Evolutionary conservation across 2,888 invertebrate species (phyloP).

Genomic region (Diarsia dahlii): DNA sequence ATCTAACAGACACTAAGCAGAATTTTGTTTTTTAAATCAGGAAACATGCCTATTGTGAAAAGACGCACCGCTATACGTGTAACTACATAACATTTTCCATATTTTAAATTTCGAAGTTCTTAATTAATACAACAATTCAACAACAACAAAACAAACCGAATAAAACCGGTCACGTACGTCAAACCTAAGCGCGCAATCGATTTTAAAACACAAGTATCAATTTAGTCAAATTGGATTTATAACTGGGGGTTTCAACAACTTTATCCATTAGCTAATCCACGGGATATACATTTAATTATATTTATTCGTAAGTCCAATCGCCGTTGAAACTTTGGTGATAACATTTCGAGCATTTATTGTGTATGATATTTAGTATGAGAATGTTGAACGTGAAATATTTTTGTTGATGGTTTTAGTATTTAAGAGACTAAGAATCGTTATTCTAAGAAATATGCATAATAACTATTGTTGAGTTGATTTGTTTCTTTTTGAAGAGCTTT

Average conservation of each 20-base stretch:
- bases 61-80: too few relatives aligned
- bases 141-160: not conserved
- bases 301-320: conserved; percentile 55
- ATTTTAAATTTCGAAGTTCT: not conserved
- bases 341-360: conserved; percentile 42
- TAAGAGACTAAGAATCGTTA: not conserved
- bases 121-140: not conserved
- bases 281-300: conserved; percentile 61
- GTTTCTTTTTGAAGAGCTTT: too few relatives aligned
- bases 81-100: not conserved
- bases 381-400: not conserved
- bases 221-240: conserved; percentile 56
- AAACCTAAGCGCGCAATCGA: conserved; percentile 10
- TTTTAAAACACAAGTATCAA: conserved; percentile 58
- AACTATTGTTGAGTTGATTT: too few relatives aligned
- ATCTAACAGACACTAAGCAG: too few relatives aligned
- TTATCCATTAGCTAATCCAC: conserved; percentile 63
- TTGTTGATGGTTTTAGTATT: not conserved
- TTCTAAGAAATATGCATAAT: too few relatives aligned
- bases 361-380: conserved; percentile 9
- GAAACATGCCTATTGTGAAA: too few relatives aligned
- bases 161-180: not conserved
- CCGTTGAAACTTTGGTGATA: conserved; percentile 57
- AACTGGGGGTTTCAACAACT: conserved; percentile 58
- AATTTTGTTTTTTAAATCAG: too few relatives aligned